These are phyloP conservation scores for Metacarcinus magister DNA, from an alignment of 2,888 invertebrate genomes.

Conservation along the genomic window DNA sequence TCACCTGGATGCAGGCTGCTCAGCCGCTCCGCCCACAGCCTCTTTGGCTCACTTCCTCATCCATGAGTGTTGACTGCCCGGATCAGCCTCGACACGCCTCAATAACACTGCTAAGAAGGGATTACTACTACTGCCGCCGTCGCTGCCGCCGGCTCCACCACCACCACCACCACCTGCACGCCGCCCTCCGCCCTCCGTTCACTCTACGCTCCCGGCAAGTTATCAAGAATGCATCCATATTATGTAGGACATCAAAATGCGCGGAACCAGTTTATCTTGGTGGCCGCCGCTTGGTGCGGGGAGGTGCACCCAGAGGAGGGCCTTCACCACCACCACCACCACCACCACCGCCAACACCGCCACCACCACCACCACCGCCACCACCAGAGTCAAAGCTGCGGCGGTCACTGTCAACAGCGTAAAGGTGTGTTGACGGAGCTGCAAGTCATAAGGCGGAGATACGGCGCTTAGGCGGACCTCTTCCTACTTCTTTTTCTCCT, in stretches of 20 bases:
- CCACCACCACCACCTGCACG: neutral
- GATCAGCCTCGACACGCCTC: neutral
- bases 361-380: neutral
- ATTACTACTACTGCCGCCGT: neutral
- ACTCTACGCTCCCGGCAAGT: neutral
- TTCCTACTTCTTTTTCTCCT: neutral
- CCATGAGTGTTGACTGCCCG: neutral
- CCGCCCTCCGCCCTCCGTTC: neutral
- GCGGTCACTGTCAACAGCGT: neutral
- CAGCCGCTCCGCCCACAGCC: neutral
- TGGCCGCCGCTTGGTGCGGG: neutral
- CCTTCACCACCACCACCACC: neutral
- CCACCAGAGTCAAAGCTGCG: neutral
- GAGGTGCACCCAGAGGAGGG: neutral
- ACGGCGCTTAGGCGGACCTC: neutral
- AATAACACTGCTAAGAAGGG: slow-evolving; percentile 36
- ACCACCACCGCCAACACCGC: neutral
- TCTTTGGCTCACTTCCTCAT: neutral
- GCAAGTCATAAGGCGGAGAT: neutral
- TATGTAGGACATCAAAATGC: neutral
- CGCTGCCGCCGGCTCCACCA: neutral
- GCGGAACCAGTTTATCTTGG: neutral
- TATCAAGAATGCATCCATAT: neutral
- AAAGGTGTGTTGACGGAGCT: neutral
- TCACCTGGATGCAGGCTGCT: neutral